Conservation (phyloP, 1,140 invertebrate species). For the Trichogramma pretiosum region DNA sequence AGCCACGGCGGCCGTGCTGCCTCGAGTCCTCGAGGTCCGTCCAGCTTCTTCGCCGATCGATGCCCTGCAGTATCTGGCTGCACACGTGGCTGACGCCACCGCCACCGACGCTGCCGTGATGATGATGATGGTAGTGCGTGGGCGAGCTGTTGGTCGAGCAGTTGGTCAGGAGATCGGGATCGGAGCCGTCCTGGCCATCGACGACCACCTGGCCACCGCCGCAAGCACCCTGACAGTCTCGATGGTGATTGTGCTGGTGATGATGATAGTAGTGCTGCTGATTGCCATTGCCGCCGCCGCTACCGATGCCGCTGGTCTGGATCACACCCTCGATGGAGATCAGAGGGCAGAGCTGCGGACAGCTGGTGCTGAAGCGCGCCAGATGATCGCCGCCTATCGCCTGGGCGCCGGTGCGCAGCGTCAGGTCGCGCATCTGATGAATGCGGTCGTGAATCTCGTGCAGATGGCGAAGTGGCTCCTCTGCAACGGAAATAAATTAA, state of each 20-base stretch:
- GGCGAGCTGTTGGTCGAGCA: slow-evolving; percentile 47
- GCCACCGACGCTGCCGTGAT: slow-evolving; percentile 7
- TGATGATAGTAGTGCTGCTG: slow-evolving; percentile 9
- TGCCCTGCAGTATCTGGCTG: slow-evolving; percentile 33
- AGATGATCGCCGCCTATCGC: slow-evolving; percentile 24
- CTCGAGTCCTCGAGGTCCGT: slow-evolving; percentile 61
- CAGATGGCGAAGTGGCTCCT: slow-evolving; percentile 68
- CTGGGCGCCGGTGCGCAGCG: slow-evolving; percentile 39
- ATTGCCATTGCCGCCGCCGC: slow-evolving; percentile 13
- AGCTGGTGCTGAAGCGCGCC: slow-evolving; percentile 62
- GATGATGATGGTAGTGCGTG: slow-evolving; percentile 42
- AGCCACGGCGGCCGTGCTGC: slow-evolving; percentile 33
- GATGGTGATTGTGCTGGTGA: slow-evolving; percentile 27
- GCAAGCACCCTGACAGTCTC: too few relatives aligned
- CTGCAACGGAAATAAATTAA: slow-evolving; percentile 34
- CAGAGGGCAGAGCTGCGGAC: slow-evolving; percentile 54
- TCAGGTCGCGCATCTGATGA: slow-evolving; percentile 63
- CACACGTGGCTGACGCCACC: slow-evolving; percentile 19
- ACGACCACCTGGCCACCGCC: too few relatives aligned
- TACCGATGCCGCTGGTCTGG: slow-evolving; percentile 12
- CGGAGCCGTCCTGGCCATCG: slow-evolving; percentile 32
- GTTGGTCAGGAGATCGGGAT: slow-evolving; percentile 43
- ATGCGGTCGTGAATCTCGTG: slow-evolving; percentile 66
- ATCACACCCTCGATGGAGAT: slow-evolving; percentile 19
- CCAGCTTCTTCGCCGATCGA: slow-evolving; percentile 65